Conservation (phyloP, 2,888 invertebrate genomes). For the Cataglyphis altisquamis region DNA sequence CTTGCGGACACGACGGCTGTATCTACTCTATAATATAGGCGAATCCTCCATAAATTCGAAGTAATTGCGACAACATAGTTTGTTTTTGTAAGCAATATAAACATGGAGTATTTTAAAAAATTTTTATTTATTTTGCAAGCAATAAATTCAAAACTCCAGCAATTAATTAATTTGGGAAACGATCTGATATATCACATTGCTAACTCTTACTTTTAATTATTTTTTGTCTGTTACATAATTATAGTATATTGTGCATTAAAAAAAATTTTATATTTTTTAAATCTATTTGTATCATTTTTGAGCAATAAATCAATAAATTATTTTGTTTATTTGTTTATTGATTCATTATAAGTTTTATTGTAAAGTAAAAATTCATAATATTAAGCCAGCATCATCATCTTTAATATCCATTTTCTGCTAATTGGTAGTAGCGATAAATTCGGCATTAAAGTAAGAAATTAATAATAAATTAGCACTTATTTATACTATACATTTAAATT, state of each 20-base stretch:
- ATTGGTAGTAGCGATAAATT: not conserved
- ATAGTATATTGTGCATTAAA: not conserved
- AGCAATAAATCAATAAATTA: not conserved
- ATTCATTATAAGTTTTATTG: not conserved
- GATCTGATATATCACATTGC: not conserved
- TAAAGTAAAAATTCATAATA: not conserved
- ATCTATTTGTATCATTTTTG: not conserved
- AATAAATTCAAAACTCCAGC: not conserved
- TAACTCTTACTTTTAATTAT: not conserved
- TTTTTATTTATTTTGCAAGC: not conserved
- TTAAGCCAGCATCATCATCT: not conserved
- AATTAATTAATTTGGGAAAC: not conserved
- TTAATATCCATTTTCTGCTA: too few species aligned
- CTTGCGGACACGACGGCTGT: slow-evolving; percentile 19
- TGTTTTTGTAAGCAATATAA: not conserved
- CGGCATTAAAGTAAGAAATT: not conserved
- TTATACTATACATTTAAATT: not conserved
- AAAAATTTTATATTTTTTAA: not conserved
- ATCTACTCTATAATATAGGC: slow-evolving; percentile 36
- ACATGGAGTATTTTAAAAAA: not conserved
- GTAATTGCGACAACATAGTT: not conserved
- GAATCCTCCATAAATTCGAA: slow-evolving; percentile 24
- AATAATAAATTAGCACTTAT: not conserved
- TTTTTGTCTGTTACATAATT: not conserved
- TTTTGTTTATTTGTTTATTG: not conserved